A percentile compares a stretch with the other conserved stretches of the same genome.
These are phyloP conservation scores for Festucalex cinctus DNA, from an alignment of 2,113 vertebrate genomes.

Conservation along the genomic window DNA sequence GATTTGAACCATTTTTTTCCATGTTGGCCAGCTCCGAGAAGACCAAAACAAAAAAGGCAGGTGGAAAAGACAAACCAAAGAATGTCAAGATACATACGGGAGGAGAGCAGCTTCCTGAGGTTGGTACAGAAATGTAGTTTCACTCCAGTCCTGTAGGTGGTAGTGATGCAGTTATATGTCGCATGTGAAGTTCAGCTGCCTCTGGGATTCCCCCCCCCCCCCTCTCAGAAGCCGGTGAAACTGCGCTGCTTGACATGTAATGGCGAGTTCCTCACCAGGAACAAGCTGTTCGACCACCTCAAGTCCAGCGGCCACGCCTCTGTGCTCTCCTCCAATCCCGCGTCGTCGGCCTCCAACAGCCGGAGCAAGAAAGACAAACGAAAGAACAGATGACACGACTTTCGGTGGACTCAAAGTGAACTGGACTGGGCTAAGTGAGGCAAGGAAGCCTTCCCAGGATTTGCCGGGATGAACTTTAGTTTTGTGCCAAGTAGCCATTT, in stretches of 20 bases:
- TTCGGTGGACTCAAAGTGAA: constrained; percentile 16
- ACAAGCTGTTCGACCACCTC: constrained; percentile 93
- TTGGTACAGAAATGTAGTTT: constrained; percentile 33
- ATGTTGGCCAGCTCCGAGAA: constrained; percentile 68
- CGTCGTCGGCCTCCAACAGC: constrained; percentile 33
- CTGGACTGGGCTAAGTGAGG: neutral
- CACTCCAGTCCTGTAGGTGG: neutral
- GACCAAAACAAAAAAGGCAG: constrained; percentile 81
- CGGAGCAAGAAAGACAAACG: constrained; percentile 85
- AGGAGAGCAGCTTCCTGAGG: constrained; percentile 71
- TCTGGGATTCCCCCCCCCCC: neutral
- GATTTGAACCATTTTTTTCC: neutral
- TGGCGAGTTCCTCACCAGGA: constrained; percentile 84
- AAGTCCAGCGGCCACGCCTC: constrained; percentile 85
- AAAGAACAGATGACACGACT: constrained; percentile 75
- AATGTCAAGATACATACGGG: constrained; percentile 51
- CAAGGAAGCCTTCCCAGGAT: neutral
- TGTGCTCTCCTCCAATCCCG: constrained; percentile 57
- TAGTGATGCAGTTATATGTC: neutral
- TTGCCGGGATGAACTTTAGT: neutral
- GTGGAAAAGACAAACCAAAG: constrained; percentile 81
- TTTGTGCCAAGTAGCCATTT: neutral
- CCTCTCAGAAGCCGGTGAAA: constrained; percentile 69
- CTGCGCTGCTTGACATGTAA: constrained; percentile 82
- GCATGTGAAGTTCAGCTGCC: neutral